Evolutionary conservation across 1,140 invertebrate genomes (phyloP).

Genomic region (Trissolcus basalis): DNA sequence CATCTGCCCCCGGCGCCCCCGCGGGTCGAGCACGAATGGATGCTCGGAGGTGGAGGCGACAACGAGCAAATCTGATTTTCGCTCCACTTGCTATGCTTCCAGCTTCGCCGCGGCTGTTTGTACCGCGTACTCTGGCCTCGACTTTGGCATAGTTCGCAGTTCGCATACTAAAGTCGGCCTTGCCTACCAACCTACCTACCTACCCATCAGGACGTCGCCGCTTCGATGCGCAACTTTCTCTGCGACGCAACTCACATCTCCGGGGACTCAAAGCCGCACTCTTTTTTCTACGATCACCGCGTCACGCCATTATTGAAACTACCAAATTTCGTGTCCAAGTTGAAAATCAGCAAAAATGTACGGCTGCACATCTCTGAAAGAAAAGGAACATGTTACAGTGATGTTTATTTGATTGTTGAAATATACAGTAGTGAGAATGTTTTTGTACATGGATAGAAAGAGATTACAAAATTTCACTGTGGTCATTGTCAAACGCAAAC

Average conservation of each 20-base stretch:
- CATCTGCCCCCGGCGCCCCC: constrained; percentile 53
- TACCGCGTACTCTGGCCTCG: constrained; percentile 55
- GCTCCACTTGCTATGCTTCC: constrained; percentile 70
- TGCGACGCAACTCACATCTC: constrained; percentile 25
- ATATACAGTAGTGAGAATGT: no score
- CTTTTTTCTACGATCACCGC: not conserved
- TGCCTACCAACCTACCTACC: constrained; percentile 52
- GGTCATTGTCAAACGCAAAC: no score
- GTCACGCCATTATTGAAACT: no score
- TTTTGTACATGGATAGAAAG: no score
- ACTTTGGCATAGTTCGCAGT: constrained; percentile 71
- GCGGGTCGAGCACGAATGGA: constrained; percentile 48
- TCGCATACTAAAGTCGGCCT: constrained; percentile 62
- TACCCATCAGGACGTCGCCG: constrained; percentile 12
- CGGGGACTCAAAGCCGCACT: constrained; percentile 6
- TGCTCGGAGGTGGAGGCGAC: constrained; percentile 71
- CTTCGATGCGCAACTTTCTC: constrained; percentile 41
- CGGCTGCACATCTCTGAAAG: no score
- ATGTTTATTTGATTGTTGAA: no score
- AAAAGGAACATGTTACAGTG: no score
- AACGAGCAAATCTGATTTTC: constrained; percentile 76
- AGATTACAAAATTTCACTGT: no score
- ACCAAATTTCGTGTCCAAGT: no score
- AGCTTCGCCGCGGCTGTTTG: constrained; percentile 59
- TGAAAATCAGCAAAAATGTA: no score